Percentiles rank a stretch among this genome's conserved stretches.
phyloP scores from a whole-genome alignment of 2,113 vertebrate genomes.

The Archilochus colubris region DNA sequence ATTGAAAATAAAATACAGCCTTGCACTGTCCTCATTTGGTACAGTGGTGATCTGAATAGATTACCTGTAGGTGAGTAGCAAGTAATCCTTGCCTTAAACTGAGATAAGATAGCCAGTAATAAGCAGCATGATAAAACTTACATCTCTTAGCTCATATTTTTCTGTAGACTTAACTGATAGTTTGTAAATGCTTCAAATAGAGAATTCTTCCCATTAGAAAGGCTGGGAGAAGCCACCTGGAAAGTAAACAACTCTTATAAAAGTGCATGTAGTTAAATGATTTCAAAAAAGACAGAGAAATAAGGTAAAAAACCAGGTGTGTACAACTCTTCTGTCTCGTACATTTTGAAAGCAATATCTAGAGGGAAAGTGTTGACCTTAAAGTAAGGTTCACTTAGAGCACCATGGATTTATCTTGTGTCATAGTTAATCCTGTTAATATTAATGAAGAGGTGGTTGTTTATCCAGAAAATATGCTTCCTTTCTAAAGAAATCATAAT shows the following conservation, averaged over 20 bases:
- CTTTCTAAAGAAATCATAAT: conserved; percentile 14
- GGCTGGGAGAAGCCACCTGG: conserved; percentile 41
- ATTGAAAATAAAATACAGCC: conserved; percentile 22
- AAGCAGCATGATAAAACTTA: conserved; percentile 68
- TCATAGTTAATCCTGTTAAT: conserved; percentile 11
- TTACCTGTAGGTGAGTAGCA: conserved; percentile 44
- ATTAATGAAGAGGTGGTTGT: not conserved
- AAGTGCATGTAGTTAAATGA: conserved; percentile 24
- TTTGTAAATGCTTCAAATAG: conserved; percentile 48
- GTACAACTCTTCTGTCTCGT: not conserved
- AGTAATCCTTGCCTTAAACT: conserved; percentile 59
- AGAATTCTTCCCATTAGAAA: conserved; percentile 44
- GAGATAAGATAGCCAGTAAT: conserved; percentile 48
- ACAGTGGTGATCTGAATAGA: conserved; percentile 41
- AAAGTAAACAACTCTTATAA: conserved; percentile 4
- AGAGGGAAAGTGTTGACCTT: conserved; percentile 17
- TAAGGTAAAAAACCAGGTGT: not conserved
- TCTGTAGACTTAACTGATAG: conserved; percentile 56
- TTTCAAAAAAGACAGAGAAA: conserved; percentile 28
- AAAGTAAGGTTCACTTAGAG: not conserved
- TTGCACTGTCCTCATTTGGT: conserved; percentile 23
- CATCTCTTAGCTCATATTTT: conserved; percentile 52
- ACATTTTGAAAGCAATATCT: not conserved
- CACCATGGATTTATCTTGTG: not conserved
- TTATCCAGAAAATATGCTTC: not conserved